Conservation (phyloP, 2,797 vertebrate genomes). For the Danionella dracula region DNA sequence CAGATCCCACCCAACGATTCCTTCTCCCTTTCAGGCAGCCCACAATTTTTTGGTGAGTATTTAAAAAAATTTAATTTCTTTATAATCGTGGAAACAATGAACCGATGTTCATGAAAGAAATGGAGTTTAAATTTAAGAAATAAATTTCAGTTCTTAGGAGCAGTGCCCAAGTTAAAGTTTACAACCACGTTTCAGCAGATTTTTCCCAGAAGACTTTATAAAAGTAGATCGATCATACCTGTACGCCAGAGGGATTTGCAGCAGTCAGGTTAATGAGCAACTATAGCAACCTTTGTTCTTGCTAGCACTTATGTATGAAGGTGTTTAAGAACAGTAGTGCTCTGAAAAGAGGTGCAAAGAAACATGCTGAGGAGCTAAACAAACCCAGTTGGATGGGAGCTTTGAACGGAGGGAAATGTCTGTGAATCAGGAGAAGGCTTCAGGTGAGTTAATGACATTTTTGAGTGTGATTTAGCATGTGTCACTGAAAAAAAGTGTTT, state of each 20-base stretch:
- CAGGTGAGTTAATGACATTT: conserved; percentile 67
- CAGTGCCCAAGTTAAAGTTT: no score
- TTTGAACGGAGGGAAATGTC: conserved; percentile 57
- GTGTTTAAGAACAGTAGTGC: conserved; percentile 27
- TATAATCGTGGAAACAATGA: no score
- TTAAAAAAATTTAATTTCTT: not conserved
- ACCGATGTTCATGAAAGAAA: no score
- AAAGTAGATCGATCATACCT: conserved; percentile 46
- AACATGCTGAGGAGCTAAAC: conserved; percentile 18
- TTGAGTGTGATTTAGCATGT: not conserved
- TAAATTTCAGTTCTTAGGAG: no score
- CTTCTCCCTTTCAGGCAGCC: conserved; percentile 79
- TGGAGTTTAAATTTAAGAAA: not conserved
- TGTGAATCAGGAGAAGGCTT: conserved; percentile 69
- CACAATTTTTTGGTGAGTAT: conserved; percentile 86
- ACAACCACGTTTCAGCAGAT: not conserved
- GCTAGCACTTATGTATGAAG: conserved; percentile 56
- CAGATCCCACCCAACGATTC: conserved; percentile 80
- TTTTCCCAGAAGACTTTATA: conserved; percentile 14
- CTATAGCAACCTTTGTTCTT: conserved; percentile 69
- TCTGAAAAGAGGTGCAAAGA: conserved; percentile 24
- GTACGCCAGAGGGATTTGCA: conserved; percentile 54
- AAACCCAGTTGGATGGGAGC: conserved; percentile 2
- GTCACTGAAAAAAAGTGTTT: no score
- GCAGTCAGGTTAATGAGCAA: conserved; percentile 71